phyloP scores from a whole-genome alignment of 1,140 invertebrate genomes.

The Penaeus indicus region DNA sequence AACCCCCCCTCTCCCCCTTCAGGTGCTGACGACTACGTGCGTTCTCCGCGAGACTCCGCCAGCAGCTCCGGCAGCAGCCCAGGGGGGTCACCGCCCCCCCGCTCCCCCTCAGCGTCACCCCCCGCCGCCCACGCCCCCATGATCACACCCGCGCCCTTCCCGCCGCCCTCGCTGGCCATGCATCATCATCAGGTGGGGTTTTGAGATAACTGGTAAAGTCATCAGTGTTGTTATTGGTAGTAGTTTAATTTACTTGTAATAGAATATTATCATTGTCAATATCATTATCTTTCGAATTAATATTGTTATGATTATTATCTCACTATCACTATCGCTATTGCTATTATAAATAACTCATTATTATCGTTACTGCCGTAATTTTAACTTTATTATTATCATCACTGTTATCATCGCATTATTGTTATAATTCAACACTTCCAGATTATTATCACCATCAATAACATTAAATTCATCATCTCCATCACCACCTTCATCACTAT shows the following conservation, averaged over 20 bases:
- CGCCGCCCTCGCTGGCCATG: constrained; percentile 46
- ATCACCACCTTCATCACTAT: constrained; percentile 15
- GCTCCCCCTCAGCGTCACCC: constrained; percentile 49
- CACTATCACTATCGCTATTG: neutral
- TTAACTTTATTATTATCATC: neutral
- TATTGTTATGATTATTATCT: neutral
- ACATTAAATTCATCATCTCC: neutral
- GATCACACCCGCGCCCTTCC: constrained; percentile 53
- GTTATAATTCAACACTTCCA: neutral
- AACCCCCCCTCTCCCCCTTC: neutral
- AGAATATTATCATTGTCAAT: neutral
- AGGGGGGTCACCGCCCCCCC: constrained; percentile 35
- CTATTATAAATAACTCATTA: neutral
- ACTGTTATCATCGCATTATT: neutral
- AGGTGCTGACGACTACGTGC: constrained; percentile 23
- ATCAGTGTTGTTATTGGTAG: no score
- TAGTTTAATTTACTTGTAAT: no score
- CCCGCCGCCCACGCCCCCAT: constrained; percentile 50
- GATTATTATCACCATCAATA: neutral
- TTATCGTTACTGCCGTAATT: neutral
- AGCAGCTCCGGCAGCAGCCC: constrained; percentile 46
- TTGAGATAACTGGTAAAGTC: no score
- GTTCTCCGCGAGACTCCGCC: constrained; percentile 47
- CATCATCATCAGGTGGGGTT: constrained; percentile 50
- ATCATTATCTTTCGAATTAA: neutral